These are phyloP conservation scores for roundworm (Caenorhabditis elegans) DNA, from an alignment of 1,140 invertebrate species.

Conservation along the genomic window WBcel235 BX284602.5:241001-241500, in stretches of 20 bases:
- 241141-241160: neutral
- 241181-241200: slow-evolving; percentile 1
- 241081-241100: too few species aligned
- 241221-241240: slow-evolving; percentile 55
- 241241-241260: slow-evolving; percentile 61
- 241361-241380: too few species aligned
- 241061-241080: too few species aligned
- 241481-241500: too few species aligned
- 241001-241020: neutral
- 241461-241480: too few species aligned
- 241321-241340: too few species aligned
- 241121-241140: neutral
- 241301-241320: slow-evolving; percentile 26
- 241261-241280: slow-evolving; percentile 48
- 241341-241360: too few species aligned
- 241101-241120: neutral
- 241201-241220: slow-evolving; percentile 39
- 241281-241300: slow-evolving; percentile 53
- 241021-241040: neutral
- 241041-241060: too few species aligned
- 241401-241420: too few species aligned
- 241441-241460: too few species aligned
- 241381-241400: too few species aligned
- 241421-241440: too few species aligned
- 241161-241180: neutral